phyloP scores from a whole-genome alignment of 2,888 invertebrate genomes.

The Drosophila nr. medialis region DNA sequence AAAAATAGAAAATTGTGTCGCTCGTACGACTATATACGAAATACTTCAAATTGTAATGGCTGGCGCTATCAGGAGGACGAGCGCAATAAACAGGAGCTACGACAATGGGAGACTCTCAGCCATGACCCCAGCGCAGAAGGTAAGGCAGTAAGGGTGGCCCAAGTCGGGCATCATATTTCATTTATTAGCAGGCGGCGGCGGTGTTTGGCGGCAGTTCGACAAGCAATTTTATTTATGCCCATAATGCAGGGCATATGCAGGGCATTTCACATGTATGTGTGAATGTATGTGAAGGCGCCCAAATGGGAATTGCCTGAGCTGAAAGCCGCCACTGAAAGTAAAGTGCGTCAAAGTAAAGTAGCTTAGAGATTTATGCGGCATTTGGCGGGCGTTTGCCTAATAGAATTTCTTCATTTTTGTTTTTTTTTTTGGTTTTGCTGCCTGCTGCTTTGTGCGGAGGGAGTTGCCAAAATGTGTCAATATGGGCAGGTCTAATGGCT shows the following conservation, averaged over 20 bases:
- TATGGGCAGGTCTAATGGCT: conserved; percentile 49
- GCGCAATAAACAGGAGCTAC: conserved; percentile 77
- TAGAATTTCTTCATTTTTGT: conserved; percentile 45
- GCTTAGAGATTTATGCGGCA: conserved; percentile 76
- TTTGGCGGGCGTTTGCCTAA: conserved; percentile 60
- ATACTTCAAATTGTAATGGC: conserved; percentile 74
- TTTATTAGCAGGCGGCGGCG: conserved; percentile 72
- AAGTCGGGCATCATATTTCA: conserved; percentile 78
- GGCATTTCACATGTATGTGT: conserved; percentile 19
- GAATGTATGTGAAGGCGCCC: conserved; percentile 30
- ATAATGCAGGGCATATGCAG: conserved; percentile 84
- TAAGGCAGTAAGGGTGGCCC: conserved; percentile 39
- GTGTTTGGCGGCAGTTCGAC: conserved; percentile 52
- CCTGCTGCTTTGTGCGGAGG: neutral
- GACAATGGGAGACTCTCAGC: conserved; percentile 55
- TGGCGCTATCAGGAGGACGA: conserved; percentile 38
- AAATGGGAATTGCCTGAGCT: conserved; percentile 38
- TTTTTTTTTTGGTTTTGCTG: conserved; percentile 4
- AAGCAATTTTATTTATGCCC: conserved; percentile 75
- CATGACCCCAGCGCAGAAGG: conserved; percentile 2
- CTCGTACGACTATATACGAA: conserved; percentile 30
- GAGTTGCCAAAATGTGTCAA: conserved; percentile 51
- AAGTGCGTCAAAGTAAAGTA: conserved; percentile 70
- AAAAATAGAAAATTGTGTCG: conserved; percentile 80
- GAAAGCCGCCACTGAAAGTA: conserved; percentile 29